Evolutionary conservation across 2,113 vertebrate species (phyloP).

Genomic region (Varanus komodoensis): DNA sequence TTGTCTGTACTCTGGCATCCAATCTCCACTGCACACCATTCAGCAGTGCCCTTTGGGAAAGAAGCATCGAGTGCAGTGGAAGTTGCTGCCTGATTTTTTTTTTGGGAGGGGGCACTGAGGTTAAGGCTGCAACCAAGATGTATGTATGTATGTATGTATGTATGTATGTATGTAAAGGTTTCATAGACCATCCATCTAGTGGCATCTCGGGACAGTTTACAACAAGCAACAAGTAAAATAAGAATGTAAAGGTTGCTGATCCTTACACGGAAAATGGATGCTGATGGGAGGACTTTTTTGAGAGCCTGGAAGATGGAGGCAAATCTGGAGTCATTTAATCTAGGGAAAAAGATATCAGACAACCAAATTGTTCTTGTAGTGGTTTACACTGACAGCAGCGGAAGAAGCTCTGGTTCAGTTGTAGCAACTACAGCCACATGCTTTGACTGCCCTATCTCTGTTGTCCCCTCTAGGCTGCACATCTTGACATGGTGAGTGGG

Average conservation of each 20-base stretch:
- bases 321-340: neutral
- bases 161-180: no score
- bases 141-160: no score
- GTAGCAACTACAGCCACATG: neutral
- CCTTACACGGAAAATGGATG: neutral
- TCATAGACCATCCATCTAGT: no score
- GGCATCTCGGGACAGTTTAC: no score
- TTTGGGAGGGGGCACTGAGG: no score
- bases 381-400: neutral
- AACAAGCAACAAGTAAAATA: no score
- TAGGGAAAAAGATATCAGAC: neutral
- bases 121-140: no score
- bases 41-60: neutral
- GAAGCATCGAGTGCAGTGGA: neutral
- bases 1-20: neutral
- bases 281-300: neutral
- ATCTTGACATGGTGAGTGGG: no score
- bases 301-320: neutral
- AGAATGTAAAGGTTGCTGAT: no score
- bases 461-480: no score
- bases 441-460: neutral
- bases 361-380: neutral
- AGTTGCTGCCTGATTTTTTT: no score
- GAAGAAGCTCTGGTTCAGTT: neutral
- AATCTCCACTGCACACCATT: neutral